Base-by-base conservation (phyloP, 2,113 vertebrate genomes). In the Gallinago jamesoni region DNA sequence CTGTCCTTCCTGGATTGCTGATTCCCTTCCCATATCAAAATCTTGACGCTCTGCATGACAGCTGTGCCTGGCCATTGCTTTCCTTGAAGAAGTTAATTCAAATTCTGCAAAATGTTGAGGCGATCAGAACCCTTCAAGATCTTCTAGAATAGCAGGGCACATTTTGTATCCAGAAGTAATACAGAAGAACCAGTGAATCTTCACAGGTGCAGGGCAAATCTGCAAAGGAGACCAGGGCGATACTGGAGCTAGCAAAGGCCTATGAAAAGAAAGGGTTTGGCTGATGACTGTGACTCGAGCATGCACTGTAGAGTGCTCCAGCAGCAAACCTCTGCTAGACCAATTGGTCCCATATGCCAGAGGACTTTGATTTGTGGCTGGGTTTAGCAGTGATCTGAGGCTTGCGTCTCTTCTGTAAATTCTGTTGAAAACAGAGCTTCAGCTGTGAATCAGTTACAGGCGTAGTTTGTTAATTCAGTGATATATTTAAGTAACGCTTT, bases 401-500 rank as follows among this genome's bases (percentile, higher is more conserved):
- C 74, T 93, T 94, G n/a, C 4, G 1, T 74, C 84, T 87, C 67
- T 93, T 80, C 68, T 75, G 35, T 79, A 87, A 89, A 86, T 87
- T 89, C 64, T 84, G 50, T 33, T 85, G 79, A 57, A 88, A 93
- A 67, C 25, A 90, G 56, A 74, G 23, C 72, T 85, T 95, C 3
- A 1, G 6, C 67, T 90, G 47, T 74, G 75, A 92, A 76, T 88
- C 31, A 28, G 20, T 89, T 85, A 59, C 73, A 91, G 75, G 59
- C 27, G 0, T 21, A 80, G 47, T 93, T 93, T 73, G 59, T 79
- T 93, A 93, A 70, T 70, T 88, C 75, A 83, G 67, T 67, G 72
- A 70, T 90, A 67, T 55, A 64, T 91, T 91, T 68, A 94, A 95
- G 75, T 93, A 96, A 90, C 41, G 27, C 28, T 84, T 91, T 91